Evolutionary conservation across 2,888 invertebrate genomes (phyloP).

Genomic region (Reticulitermes lucifugus): DNA sequence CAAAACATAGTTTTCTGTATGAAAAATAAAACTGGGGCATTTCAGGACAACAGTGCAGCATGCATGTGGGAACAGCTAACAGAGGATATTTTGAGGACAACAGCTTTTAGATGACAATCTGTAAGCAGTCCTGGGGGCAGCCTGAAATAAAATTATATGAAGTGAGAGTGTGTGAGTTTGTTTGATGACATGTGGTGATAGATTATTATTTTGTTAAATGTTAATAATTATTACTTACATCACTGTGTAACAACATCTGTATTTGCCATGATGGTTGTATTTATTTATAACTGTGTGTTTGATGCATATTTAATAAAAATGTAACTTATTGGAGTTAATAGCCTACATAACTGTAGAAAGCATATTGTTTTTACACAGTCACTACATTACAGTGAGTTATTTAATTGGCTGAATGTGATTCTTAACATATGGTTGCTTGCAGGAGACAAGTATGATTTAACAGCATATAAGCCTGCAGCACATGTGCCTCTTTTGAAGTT

Average conservation of each 20-base stretch:
- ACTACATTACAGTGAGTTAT: background rate
- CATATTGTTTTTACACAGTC: background rate
- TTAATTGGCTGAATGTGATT: no score
- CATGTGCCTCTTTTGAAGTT: no score
- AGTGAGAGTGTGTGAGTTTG: background rate
- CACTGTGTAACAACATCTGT: background rate
- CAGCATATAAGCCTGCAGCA: no score
- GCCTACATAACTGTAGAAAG: background rate
- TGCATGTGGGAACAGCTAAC: background rate
- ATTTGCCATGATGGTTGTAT: constrained; percentile 15
- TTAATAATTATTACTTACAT: constrained; percentile 2
- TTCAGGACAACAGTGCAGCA: background rate
- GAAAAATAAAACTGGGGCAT: background rate
- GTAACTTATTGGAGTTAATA: background rate
- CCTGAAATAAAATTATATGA: background rate
- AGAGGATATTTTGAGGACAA: background rate
- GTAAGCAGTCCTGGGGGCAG: background rate
- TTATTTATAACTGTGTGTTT: background rate
- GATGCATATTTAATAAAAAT: background rate
- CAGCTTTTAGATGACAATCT: background rate
- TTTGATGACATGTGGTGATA: background rate
- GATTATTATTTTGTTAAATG: constrained; percentile 13
- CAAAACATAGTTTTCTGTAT: background rate
- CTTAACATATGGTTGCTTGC: no score
- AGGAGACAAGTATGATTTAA: no score